Base-by-base conservation (phyloP, 2,113 vertebrate species). In the Odocoileus virginianus region DNA sequence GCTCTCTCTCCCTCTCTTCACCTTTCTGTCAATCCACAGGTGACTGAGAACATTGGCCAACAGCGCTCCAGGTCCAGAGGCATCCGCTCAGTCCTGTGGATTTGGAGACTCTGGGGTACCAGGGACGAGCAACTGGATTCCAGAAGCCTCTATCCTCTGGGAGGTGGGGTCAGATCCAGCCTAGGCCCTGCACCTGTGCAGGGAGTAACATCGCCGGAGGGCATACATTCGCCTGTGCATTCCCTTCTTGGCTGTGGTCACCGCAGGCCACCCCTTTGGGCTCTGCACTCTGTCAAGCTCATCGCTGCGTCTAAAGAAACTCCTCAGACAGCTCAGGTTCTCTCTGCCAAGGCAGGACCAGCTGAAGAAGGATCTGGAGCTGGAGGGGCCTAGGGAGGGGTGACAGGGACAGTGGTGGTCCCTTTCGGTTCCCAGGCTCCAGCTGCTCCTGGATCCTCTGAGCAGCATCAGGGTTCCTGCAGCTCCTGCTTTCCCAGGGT, bases 1-100 rank as follows among this genome's bases (percentile, higher is more conserved):
- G 36, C 88, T 82, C 60, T 83, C 58, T 8, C 54, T 78, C 86
- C 27, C 25, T 78, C 57, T 52, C 76, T 54, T 87, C 79, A 91
- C 88, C 55, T 83, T 74, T 71, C 74, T 79, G 16, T 45, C 19
- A 7, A 40, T 25, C 81, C 47, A 21, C 0, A 61, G 57, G 33
- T 21, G 3, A 10, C 19, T 17, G 17, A 82, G 83, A 52, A 57
- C 11, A 14, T 57, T 3, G 12, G n/a, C 55, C 25, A 30, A 25
- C 2, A 21, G 5, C 0, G 0, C 3, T 16, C 50, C 15, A 14
- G 61, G 6, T 93, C 55, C 86, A 71, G 78, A 93, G 58, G 52
- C 33, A 33, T 21, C 23, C 2, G 0, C 25, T 79, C 19, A 13
- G 3, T 2, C 27, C 25, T 36, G 45, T 13, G 16, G 15, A n/a